Conservation (phyloP, 2,797 vertebrate species). For the Urosaurus nigricauda region DNA sequence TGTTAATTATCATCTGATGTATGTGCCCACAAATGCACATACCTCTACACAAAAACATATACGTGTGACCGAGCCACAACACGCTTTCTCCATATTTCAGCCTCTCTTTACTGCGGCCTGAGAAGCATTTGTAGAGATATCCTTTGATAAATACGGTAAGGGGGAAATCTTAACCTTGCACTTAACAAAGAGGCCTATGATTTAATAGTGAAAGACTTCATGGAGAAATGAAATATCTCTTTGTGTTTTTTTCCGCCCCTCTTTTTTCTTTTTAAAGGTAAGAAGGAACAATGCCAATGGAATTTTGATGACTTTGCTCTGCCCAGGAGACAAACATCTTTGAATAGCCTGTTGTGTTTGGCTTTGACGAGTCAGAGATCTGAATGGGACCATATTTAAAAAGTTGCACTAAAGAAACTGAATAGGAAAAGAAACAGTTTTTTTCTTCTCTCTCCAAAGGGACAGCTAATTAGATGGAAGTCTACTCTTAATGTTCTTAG, state of each 20-base stretch:
- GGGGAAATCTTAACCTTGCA: constrained; percentile 67
- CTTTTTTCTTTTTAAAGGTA: constrained; percentile 3
- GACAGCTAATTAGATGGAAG: constrained; percentile 36
- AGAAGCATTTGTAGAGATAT: constrained; percentile 55
- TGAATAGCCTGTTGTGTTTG: constrained; percentile 37
- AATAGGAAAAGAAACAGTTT: constrained; percentile 17
- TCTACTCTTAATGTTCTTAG: constrained; percentile 12
- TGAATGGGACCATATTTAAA: constrained; percentile 33
- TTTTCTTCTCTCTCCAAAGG: neutral
- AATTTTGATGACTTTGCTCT: neutral
- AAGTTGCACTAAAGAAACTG: neutral
- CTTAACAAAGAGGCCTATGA: constrained; percentile 69
- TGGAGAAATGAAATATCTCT: constrained; percentile 63
- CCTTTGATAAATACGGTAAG: constrained; percentile 65
- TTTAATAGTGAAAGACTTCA: constrained; percentile 64
- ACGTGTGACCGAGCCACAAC: neutral
- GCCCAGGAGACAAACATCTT: constrained; percentile 30
- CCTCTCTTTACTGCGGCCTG: constrained; percentile 25
- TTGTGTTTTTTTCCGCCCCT: neutral
- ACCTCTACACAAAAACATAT: neutral
- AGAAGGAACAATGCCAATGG: neutral
- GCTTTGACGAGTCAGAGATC: constrained; percentile 24
- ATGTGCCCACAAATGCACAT: neutral
- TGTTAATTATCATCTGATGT: neutral
- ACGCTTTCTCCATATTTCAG: constrained; percentile 20